phyloP scores from a whole-genome alignment of 2,888 invertebrate genomes.

The Bugulina stolonifera region DNA sequence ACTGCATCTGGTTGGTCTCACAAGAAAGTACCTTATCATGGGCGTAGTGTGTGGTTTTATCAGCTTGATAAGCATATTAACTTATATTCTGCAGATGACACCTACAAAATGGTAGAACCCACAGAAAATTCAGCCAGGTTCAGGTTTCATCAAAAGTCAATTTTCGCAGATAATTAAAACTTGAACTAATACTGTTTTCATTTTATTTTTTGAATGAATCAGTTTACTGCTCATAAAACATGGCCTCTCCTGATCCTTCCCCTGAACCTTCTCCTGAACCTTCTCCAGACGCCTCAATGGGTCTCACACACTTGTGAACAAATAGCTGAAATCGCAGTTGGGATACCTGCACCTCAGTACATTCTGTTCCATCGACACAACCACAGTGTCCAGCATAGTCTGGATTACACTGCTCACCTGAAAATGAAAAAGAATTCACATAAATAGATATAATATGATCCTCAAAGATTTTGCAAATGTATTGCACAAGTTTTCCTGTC shows the following conservation, averaged over 20 bases:
- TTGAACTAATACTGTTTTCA: too few species aligned
- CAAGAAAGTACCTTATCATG: too few species aligned
- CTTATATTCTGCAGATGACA: too few species aligned
- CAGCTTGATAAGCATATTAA: too few species aligned
- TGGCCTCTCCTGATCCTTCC: conserved; percentile 21
- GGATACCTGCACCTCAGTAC: not conserved
- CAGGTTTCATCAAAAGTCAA: too few species aligned
- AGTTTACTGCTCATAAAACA: too few species aligned
- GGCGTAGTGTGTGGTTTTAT: too few species aligned
- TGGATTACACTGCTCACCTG: conserved; percentile 6
- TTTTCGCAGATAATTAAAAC: too few species aligned
- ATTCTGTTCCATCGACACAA: conserved; percentile 7
- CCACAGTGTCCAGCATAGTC: conserved; percentile 10
- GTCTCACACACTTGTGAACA: not conserved
- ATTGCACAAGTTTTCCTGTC: not conserved
- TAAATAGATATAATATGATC: not conserved
- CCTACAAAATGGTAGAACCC: too few species aligned
- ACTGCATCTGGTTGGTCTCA: too few species aligned
- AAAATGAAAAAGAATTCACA: not conserved
- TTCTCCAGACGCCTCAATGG: not conserved
- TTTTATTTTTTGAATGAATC: too few species aligned
- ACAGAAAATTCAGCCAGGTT: too few species aligned
- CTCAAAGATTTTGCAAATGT: not conserved
- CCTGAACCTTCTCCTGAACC: conserved; percentile 25
- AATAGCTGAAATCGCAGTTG: not conserved